Percentiles rank a stretch among this genome's conserved stretches.
Conservation (phyloP, 2,797 vertebrate species). For the Enteromius radiatus region DNA sequence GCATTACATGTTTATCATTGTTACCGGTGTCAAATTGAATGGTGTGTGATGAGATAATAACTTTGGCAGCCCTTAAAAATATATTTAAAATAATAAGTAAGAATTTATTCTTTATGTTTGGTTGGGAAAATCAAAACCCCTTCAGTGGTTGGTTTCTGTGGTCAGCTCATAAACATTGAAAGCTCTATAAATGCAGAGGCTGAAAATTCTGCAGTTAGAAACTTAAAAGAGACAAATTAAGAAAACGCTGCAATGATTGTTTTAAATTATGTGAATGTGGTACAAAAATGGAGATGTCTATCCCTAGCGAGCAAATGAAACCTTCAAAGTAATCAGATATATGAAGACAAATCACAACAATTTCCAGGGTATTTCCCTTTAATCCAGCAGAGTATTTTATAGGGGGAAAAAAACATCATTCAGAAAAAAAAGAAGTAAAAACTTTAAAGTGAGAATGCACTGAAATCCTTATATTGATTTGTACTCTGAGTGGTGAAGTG, state of each 20-base stretch:
- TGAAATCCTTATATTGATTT: slow-evolving; percentile 6
- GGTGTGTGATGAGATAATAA: not conserved
- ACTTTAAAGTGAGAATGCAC: not conserved
- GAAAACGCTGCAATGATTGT: not conserved
- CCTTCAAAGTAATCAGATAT: slow-evolving; percentile 1
- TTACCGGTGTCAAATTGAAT: not conserved
- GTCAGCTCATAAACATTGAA: not conserved
- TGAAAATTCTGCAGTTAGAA: not conserved
- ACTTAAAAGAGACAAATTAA: not conserved
- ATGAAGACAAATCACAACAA: not conserved
- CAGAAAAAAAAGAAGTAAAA: not conserved
- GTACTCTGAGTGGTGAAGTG: not conserved
- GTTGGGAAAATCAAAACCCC: not conserved
- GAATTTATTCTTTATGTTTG: too few relatives aligned
- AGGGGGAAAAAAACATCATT: not conserved
- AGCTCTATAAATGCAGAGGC: not conserved
- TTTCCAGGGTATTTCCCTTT: not conserved
- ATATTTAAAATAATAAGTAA: not conserved
- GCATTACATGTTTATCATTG: not conserved
- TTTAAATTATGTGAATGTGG: not conserved
- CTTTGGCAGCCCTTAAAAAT: not conserved
- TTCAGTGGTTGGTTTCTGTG: not conserved
- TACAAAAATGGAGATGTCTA: not conserved
- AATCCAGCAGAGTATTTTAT: not conserved
- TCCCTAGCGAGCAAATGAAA: not conserved